Percentiles rank a stretch among this genome's conserved stretches.
These are phyloP conservation scores for Neodiprion pinetum DNA, from an alignment of 1,140 invertebrate species.

Conservation along the genomic window DNA sequence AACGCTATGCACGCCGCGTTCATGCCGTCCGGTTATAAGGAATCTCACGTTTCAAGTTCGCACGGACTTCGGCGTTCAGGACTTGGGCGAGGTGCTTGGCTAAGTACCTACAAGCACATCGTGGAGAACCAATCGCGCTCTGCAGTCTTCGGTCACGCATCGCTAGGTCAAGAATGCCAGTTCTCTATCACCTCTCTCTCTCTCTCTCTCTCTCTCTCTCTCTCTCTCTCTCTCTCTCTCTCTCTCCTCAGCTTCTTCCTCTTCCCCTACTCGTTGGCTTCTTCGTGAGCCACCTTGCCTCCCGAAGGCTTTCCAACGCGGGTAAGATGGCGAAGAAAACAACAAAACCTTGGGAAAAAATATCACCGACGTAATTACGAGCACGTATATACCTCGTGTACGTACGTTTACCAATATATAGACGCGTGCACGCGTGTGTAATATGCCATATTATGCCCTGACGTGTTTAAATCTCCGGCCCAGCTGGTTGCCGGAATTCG, in stretches of 20 bases:
- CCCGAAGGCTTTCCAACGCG: background rate
- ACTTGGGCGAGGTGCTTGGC: background rate
- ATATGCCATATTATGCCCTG: background rate
- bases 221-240: background rate
- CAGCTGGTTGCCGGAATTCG: background rate
- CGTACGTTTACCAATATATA: too few species aligned
- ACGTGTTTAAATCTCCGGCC: background rate
- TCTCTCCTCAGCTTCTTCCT: too few species aligned
- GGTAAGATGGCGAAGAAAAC: background rate
- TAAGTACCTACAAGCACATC: background rate
- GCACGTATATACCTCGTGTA: background rate
- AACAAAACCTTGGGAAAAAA: background rate
- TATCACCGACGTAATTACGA: background rate
- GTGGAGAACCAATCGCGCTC: background rate
- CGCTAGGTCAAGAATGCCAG: conserved; percentile 4
- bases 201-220: too few species aligned
- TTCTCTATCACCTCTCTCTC: background rate
- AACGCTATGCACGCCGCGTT: background rate
- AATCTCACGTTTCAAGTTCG: background rate
- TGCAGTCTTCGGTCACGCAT: background rate
- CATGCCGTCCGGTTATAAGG: background rate
- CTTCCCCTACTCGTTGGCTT: too few species aligned
- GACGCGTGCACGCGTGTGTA: too few species aligned
- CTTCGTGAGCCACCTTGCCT: background rate
- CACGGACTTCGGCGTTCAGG: background rate